These are phyloP conservation scores for Cynocephalus volans DNA, from an alignment of 2,113 vertebrate genomes.

Conservation along the genomic window DNA sequence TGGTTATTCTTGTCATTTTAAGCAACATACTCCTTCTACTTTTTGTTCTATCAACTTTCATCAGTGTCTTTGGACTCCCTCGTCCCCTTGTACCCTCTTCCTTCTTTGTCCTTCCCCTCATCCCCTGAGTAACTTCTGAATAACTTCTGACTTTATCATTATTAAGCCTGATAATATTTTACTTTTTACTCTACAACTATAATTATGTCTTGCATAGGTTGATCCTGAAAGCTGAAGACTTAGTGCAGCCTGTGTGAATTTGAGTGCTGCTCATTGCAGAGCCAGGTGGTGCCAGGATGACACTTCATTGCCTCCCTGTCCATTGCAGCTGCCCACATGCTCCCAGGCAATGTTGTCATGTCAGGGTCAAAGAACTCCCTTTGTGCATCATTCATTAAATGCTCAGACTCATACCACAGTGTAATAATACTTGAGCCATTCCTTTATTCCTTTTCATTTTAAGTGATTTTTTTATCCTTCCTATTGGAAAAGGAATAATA, in stretches of 20 bases:
- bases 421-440: not conserved
- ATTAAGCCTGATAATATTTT: not conserved
- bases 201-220: not conserved
- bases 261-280: not conserved
- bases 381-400: not conserved
- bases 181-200: not conserved
- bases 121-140: not conserved
- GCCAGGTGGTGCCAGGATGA: fast-evolving
- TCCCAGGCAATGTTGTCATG: fast-evolving
- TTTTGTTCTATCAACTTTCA: not conserved
- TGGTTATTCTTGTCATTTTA: not conserved
- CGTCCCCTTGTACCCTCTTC: not conserved
- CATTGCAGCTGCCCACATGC: fast-evolving
- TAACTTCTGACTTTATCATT: not conserved
- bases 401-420: not conserved
- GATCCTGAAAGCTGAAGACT: not conserved
- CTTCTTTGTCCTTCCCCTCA: not conserved
- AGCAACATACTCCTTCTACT: not conserved
- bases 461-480: not conserved
- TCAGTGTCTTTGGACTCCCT: not conserved
- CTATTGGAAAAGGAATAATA: not conserved
- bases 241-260: too few species aligned
- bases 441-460: not conserved
- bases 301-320: not conserved
- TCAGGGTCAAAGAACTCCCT: not conserved